Evolutionary conservation across 1,140 invertebrate species (phyloP).

Genomic region (Leptinotarsa undecemlineata): DNA sequence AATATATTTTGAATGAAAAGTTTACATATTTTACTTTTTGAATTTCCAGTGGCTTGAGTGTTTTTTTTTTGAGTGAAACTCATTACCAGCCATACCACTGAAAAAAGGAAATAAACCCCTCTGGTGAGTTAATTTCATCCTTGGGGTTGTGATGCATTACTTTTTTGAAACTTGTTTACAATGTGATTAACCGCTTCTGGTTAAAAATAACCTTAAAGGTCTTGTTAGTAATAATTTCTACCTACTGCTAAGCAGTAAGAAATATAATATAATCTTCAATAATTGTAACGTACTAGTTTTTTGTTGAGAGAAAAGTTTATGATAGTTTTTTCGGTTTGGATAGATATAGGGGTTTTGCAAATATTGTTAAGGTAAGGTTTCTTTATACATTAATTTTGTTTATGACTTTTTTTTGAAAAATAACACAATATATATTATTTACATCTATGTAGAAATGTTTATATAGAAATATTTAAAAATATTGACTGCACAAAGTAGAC

Average conservation of each 20-base stretch:
- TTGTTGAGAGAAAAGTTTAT: conserved; percentile 44
- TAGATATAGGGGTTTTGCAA: conserved; percentile 47
- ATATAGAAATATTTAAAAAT: conserved; percentile 40
- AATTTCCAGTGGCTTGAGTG: too few species aligned
- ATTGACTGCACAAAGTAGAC: conserved; percentile 51
- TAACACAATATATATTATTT: conserved; percentile 22
- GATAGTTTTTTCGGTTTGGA: conserved; percentile 45
- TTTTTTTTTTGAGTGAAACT: too few species aligned
- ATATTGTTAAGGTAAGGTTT: conserved; percentile 33
- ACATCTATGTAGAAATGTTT: conserved; percentile 40
- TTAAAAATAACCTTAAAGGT: conserved; percentile 50
- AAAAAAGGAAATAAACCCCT: too few species aligned
- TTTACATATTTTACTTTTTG: too few species aligned
- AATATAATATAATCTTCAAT: conserved; percentile 41
- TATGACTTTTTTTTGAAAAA: conserved; percentile 41
- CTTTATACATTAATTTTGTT: conserved; percentile 36
- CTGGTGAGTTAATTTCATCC: too few species aligned
- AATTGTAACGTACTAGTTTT: conserved; percentile 44
- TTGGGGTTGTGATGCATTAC: neutral
- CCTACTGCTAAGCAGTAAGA: conserved; percentile 46
- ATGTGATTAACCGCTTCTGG: conserved; percentile 51
- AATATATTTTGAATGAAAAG: too few species aligned
- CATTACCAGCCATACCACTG: too few species aligned
- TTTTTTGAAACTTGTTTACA: conserved; percentile 24
- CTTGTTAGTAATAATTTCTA: conserved; percentile 38